Evolutionary conservation across 2,888 invertebrate genomes (phyloP), one percentile per base, ranked within the genome.

Genomic region (Acrocera orbiculus): DNA sequence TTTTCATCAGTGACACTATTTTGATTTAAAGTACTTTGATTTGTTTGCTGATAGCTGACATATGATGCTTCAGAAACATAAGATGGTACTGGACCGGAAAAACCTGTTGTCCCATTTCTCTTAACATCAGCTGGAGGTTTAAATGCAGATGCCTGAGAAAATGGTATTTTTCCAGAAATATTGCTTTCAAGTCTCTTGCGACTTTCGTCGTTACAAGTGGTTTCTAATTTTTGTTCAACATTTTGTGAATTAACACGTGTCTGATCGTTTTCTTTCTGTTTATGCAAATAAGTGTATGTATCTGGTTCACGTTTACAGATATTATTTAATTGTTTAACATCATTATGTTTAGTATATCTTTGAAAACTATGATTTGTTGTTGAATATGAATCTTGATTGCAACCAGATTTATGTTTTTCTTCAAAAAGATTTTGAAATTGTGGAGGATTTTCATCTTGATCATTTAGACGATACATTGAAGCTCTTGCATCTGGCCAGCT

Each of bases 401-500:
- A 30, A 17, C 74, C 70, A n/a, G 75, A 75, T 22, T 72, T 69
- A 48, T 80, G 75, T 52, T 81, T 82, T 49, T 83, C 83, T 49
- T 81, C 79, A 50, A 85, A 85, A 1, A 85, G 63, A 57, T 83
- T 82, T 51, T 85, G 85, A 48, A 83, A 85, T 25, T 75, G 74
- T 32, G 76, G 76, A 26, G 78, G 77, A 19, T 76, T 74, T 47
- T 81, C 81, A 42, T 83, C 81, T 47, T 76, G 76, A 40, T 73
- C 72, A 41, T 70, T 70, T 33, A 70, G 62, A 35, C 73, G 72
- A 47, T 76, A 76, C 7, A 65, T 51, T 20, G 70, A 69, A 6
- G 69, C 69, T 29, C 74, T 61, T 16, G 73, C 73, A 10, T 78
- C 78, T 5, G 76, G 73, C 79, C 85, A 85, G 53, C 77, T 82